Percentiles rank a stretch among this genome's conserved stretches.
Evolutionary conservation across 2,113 vertebrate genomes (phyloP).

Genomic region (Nycticorax nycticorax): DNA sequence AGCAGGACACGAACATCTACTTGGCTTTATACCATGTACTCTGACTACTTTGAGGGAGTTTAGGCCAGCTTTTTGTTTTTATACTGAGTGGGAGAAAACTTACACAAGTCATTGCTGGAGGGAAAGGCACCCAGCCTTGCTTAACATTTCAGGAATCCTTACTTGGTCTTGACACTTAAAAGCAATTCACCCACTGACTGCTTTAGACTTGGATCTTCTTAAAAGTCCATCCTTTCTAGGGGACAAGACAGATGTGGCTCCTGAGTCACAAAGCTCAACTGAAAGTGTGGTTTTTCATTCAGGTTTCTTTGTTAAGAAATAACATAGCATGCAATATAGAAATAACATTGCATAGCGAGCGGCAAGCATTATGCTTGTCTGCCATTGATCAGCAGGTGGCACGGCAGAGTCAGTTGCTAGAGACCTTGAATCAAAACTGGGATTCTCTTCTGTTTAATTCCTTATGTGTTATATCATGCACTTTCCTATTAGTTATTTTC

Average conservation of each 20-base stretch:
- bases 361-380: accelerated
- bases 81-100: background rate
- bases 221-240: background rate
- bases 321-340: no score
- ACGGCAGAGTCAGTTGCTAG: background rate
- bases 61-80: background rate
- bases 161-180: background rate
- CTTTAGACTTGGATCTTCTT: background rate
- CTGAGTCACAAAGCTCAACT: background rate
- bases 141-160: background rate
- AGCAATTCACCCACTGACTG: background rate
- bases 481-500: background rate
- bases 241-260: no score
- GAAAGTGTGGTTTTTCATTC: background rate
- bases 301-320: background rate
- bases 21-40: background rate
- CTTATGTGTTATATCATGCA: background rate
- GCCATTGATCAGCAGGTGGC: background rate
- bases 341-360: background rate
- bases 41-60: background rate
- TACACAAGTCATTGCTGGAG: background rate
- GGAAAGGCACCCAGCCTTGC: background rate
- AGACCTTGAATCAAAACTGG: background rate
- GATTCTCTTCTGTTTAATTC: background rate
- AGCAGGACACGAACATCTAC: no score